phyloP scores from a whole-genome alignment of 2,888 invertebrate species.

The Leptinotarsa haldemani region DNA sequence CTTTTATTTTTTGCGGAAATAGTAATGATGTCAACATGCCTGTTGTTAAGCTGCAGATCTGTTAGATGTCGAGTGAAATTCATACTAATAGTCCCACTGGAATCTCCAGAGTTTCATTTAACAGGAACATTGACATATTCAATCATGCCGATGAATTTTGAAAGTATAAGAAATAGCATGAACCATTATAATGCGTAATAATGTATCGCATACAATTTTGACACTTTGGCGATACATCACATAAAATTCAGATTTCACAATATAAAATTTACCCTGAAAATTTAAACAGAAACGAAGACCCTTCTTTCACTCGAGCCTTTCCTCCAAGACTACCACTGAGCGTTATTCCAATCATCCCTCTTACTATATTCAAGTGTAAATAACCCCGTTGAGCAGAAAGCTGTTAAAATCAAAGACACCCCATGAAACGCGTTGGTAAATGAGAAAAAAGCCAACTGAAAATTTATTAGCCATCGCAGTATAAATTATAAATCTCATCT shows the following conservation, averaged over 20 bases:
- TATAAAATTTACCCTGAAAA: background rate
- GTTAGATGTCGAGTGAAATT: too few species aligned
- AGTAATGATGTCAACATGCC: too few species aligned
- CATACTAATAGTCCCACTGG: too few species aligned
- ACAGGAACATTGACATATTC: too few species aligned
- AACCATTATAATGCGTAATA: background rate
- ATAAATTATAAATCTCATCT: slow-evolving; percentile 20
- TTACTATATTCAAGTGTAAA: background rate
- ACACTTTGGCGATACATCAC: background rate
- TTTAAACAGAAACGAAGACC: background rate
- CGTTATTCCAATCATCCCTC: background rate
- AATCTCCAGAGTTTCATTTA: too few species aligned
- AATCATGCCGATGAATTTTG: too few species aligned
- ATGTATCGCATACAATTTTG: background rate
- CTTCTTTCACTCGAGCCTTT: background rate
- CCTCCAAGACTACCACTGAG: background rate
- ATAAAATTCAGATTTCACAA: background rate
- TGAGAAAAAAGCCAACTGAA: slow-evolving; percentile 18
- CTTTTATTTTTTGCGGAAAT: too few species aligned
- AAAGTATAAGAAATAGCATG: background rate
- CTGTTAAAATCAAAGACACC: slow-evolving; percentile 2
- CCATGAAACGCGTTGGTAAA: background rate
- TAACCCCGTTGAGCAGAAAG: background rate
- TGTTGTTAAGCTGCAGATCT: too few species aligned
- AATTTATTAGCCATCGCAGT: slow-evolving; percentile 21